Evolutionary conservation across 2,888 invertebrate genomes (phyloP).

Genomic region (Amiota mariae): DNA sequence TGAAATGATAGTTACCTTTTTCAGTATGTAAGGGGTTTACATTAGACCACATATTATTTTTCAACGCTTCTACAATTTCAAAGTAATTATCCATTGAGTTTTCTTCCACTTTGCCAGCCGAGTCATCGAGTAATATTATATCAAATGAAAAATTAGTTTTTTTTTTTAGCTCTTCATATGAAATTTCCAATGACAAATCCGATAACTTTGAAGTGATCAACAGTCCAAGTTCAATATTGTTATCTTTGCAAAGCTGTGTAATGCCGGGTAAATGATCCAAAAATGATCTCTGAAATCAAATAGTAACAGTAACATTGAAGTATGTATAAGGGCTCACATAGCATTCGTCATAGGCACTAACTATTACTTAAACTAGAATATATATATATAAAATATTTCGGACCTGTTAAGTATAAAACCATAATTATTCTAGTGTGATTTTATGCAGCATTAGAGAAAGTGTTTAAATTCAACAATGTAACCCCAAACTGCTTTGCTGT

Average conservation of each 20-base stretch:
- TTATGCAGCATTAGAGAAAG: too few species aligned
- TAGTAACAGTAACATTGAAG: background rate
- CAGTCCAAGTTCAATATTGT: constrained; percentile 52
- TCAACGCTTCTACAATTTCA: constrained; percentile 53
- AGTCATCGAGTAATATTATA: constrained; percentile 42
- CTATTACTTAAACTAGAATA: too few species aligned
- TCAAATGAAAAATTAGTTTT: constrained; percentile 47
- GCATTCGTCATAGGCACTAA: too few species aligned
- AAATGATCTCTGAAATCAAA: constrained; percentile 34
- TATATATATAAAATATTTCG: too few species aligned
- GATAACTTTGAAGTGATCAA: constrained; percentile 50
- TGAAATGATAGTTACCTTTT: background rate
- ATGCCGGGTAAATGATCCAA: constrained; percentile 29
- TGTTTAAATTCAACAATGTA: too few species aligned
- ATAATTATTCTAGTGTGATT: too few species aligned
- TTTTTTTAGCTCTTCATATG: constrained; percentile 51
- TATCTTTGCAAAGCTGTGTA: constrained; percentile 47
- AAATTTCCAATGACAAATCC: constrained; percentile 46
- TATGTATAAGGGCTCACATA: too few species aligned
- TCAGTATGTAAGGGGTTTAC: constrained; percentile 29
- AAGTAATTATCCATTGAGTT: constrained; percentile 49
- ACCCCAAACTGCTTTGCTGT: too few species aligned
- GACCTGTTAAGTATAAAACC: too few species aligned
- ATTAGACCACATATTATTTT: constrained; percentile 56
- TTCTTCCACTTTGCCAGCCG: constrained; percentile 26